Conservation (phyloP, 2,888 invertebrate species). For the Eupsilia transversa region DNA sequence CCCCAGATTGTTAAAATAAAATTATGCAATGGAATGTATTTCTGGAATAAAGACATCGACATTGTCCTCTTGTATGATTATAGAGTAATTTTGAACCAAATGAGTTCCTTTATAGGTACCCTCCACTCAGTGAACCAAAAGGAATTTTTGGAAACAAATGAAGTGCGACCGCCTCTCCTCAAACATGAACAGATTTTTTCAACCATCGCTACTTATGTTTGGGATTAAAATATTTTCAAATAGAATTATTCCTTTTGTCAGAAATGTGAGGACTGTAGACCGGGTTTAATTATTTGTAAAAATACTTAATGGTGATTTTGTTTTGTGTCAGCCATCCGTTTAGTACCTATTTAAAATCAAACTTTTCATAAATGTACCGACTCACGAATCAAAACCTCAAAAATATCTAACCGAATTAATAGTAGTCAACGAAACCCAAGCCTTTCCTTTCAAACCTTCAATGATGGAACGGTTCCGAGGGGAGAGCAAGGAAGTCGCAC, state of each 20-base stretch:
- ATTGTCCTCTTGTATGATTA: conserved; percentile 31
- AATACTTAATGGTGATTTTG: neutral
- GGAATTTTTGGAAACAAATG: conserved; percentile 45
- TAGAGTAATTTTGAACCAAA: conserved; percentile 50
- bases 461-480: conserved; percentile 51
- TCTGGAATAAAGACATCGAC: conserved; percentile 19
- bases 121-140: neutral
- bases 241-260: neutral
- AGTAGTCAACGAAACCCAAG: neutral
- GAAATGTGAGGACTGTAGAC: neutral
- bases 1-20: conserved; percentile 4
- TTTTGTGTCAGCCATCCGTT: neutral
- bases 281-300: no score
- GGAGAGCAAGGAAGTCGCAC: conserved; percentile 78
- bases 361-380: neutral
- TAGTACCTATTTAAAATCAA: neutral
- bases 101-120: neutral
- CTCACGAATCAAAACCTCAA: neutral
- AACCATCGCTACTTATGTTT: neutral
- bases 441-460: conserved; percentile 14
- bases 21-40: conserved; percentile 2
- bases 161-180: neutral
- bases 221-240: neutral
- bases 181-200: conserved; percentile 9
- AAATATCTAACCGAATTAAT: neutral